Base-by-base conservation (phyloP, 2,888 invertebrate genomes). In the Drosophila kuntzei region DNA sequence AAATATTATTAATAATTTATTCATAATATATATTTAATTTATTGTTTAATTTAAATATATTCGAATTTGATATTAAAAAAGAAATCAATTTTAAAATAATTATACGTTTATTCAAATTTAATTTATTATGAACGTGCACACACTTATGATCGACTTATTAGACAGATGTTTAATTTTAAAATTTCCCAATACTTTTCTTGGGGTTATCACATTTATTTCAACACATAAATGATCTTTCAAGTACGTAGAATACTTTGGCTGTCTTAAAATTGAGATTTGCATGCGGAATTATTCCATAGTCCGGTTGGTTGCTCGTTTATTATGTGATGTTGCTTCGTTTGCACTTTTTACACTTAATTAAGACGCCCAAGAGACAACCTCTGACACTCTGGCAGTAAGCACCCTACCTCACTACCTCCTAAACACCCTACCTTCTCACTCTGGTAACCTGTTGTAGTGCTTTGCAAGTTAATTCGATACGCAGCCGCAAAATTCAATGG, bases 321-420 rank as follows among this genome's bases (percentile, higher is more conserved):
- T 8, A 29, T 47, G 29, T 18, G 29, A 12, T 29, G 47, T 47
- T 50, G 58, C 47, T 34, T 49, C 20, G 32, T 60, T 39, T 64
- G 71, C 76, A 58, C 50, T 62, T 65, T 66, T 66, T 43, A 39
- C 61, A 66, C 66, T 66, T 66, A 75, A 76, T 75, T 76, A 66
- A 62, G 76, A 60, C 47, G 58, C 69, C 44, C 58, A 55, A 57
- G 53, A 65, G 47, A 64, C 32, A 44, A 55, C n/a, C 50, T 49
- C 27, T 49, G 44, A 39, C 60, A 60, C 43, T 36, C 12, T 34
- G 46, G 6, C 14, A 29, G 16, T 27, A 27, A 27, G n/a, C n/a
- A n/a, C n/a, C 29, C 47, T 27, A 25, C 27, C 11, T 7, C 18
- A 16, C 25, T 6, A 0, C 43, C 0, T 8, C 5, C n/a, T n/a